Evolutionary conservation across 1,140 invertebrate genomes (phyloP), one percentile per base, ranked within the genome.

Genomic region (Cephus cinctus): DNA sequence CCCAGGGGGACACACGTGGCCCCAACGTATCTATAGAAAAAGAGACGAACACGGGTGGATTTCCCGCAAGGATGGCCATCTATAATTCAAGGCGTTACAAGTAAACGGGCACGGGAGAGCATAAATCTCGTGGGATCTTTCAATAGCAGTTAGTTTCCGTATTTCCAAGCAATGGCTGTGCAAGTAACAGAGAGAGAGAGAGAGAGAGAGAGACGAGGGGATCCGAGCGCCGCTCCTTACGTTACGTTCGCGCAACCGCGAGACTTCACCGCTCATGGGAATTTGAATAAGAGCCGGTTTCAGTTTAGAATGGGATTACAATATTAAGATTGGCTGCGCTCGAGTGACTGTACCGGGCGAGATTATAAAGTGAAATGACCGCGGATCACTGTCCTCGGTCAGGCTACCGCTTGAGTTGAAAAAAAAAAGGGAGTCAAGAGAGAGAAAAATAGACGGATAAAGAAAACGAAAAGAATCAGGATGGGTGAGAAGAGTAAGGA

Each of bases 21-120:
- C n/a, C n/a, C n/a, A n/a, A n/a, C n/a, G n/a, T n/a, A n/a, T n/a
- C n/a, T n/a, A n/a, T n/a, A n/a, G n/a, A n/a, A n/a, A n/a, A n/a
- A 22, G 12, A 23, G 15, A 46, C 16, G 38, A 23, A 47, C 21
- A 15, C 34, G 30, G 15, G 19, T 43, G 47, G 54, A 59, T n/a
- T 59, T 56, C 59, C 56, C 59, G 50, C 54, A 47, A 59, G 57
- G 56, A 63, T 64, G 61, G 54, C 55, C 59, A 67, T 70, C 61
- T 67, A 64, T 59, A 61, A 73, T 71, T 69, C 66, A 71, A 70
- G 61, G 65, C 58, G 64, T 65, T 71, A 67, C 67, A 63, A 68
- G 60, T 59, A 67, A 67, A 70, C 63, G 65, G 47, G 54, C 56
- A 30, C 54, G 46, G 47, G 51, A 57, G 52, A 50, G 56, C 58